Evolutionary conservation across 2,888 invertebrate species (phyloP).

Genomic region (Dusona sp.): DNA sequence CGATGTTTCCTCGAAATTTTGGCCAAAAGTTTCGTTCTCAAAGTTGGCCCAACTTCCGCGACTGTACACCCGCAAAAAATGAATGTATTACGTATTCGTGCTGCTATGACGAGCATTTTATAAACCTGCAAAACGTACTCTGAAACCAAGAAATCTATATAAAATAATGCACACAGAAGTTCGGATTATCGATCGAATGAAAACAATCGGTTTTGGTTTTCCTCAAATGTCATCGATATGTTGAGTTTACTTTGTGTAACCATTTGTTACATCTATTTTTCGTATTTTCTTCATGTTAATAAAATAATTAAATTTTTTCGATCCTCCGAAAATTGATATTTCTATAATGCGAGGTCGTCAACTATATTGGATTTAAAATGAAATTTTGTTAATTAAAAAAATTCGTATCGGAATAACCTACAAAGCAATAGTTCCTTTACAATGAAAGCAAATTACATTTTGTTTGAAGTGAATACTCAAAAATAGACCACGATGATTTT

Average conservation of each 20-base stretch:
- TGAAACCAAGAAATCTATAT: constrained; percentile 7
- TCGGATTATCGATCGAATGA: background rate
- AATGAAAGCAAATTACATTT: background rate
- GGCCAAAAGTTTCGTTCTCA: constrained; percentile 40
- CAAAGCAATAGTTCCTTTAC: background rate
- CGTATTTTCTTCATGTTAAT: background rate
- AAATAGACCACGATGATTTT: background rate
- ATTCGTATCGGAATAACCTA: background rate
- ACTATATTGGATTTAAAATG: background rate
- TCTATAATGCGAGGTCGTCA: background rate
- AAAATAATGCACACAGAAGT: background rate
- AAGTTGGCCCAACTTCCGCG: constrained; percentile 28
- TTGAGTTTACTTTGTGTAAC: background rate
- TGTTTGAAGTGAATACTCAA: background rate
- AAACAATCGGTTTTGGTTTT: background rate
- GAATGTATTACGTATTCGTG: constrained; percentile 39
- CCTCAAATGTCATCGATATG: background rate
- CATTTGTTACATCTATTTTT: background rate
- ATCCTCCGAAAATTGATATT: background rate
- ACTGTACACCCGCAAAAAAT: constrained; percentile 6
- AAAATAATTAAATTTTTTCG: background rate
- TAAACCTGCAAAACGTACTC: constrained; percentile 26
- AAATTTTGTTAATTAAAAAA: background rate
- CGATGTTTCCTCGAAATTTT: constrained; percentile 48
- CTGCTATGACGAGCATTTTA: constrained; percentile 13